These are phyloP conservation scores for Lanistes nyassanus DNA, from an alignment of 1,140 invertebrate species.

Conservation along the genomic window DNA sequence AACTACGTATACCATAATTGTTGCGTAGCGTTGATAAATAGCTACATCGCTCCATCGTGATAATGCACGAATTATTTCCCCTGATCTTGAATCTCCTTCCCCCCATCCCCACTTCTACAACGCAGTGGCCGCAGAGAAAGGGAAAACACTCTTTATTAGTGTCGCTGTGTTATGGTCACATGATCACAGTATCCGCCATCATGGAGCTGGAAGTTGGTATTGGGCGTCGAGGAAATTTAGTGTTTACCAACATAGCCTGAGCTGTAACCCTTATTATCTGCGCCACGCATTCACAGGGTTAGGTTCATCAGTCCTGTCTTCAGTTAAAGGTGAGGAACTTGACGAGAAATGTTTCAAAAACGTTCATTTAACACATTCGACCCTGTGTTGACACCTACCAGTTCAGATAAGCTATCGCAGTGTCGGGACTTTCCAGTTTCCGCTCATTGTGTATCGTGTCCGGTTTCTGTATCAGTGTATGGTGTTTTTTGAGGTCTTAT, in stretches of 20 bases:
- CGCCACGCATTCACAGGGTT: neutral
- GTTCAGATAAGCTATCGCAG: neutral
- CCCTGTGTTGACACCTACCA: neutral
- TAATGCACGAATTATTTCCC: too few relatives aligned
- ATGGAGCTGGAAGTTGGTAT: neutral
- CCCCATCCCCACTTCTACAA: too few relatives aligned
- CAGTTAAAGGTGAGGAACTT: neutral
- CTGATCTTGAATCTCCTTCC: too few relatives aligned
- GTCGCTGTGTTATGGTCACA: slow-evolving; percentile 17
- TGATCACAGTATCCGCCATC: slow-evolving; percentile 18
- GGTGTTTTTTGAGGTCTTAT: too few relatives aligned
- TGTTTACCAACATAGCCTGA: neutral
- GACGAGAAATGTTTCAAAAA: neutral
- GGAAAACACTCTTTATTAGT: too few relatives aligned
- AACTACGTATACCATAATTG: too few relatives aligned
- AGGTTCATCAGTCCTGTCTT: neutral
- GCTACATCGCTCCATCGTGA: too few relatives aligned
- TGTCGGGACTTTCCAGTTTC: too few relatives aligned
- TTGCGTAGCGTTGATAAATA: too few relatives aligned
- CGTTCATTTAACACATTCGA: neutral
- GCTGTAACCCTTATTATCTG: neutral
- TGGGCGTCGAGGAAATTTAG: neutral
- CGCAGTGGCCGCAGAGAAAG: too few relatives aligned
- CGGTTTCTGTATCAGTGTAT: too few relatives aligned
- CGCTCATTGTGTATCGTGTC: too few relatives aligned